Evolutionary conservation across 2,797 vertebrate species (phyloP).

Genomic region (Sebastes vulpes): DNA sequence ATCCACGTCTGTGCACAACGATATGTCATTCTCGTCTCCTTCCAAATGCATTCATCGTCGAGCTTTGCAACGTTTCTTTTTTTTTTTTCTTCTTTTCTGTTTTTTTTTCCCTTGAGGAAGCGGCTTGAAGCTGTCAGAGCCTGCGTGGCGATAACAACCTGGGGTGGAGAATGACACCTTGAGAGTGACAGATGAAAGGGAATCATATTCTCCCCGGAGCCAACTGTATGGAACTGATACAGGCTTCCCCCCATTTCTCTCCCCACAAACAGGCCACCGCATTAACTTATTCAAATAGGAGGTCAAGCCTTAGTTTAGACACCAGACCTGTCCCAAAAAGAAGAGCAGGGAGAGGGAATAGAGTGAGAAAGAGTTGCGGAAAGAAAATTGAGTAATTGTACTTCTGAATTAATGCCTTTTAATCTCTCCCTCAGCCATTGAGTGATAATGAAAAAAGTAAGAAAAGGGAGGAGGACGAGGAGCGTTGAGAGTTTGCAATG

Average conservation of each 20-base stretch:
- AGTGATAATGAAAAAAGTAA: slow-evolving; percentile 68
- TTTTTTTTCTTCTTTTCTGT: background rate
- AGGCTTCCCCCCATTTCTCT: slow-evolving; percentile 80
- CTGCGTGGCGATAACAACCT: slow-evolving; percentile 89
- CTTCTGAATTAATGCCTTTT: slow-evolving; percentile 91
- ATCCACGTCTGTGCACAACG: slow-evolving; percentile 70
- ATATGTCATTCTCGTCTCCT: slow-evolving; percentile 77
- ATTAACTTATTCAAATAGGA: slow-evolving; percentile 95
- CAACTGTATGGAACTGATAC: slow-evolving; percentile 92
- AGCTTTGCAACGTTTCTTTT: slow-evolving; percentile 69
- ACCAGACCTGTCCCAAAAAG: slow-evolving; percentile 86
- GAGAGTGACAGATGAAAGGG: slow-evolving; percentile 92
- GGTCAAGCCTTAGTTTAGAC: slow-evolving; percentile 88
- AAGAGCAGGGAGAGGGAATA: slow-evolving; percentile 68
- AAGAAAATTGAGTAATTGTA: slow-evolving; percentile 87
- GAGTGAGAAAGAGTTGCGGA: slow-evolving; percentile 25
- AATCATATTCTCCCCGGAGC: slow-evolving; percentile 89
- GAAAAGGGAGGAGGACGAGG: slow-evolving; percentile 24
- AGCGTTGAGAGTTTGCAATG: slow-evolving; percentile 29
- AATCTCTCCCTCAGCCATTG: slow-evolving; percentile 77
- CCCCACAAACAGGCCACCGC: slow-evolving; percentile 85
- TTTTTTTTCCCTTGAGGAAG: slow-evolving; percentile 74
- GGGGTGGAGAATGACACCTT: slow-evolving; percentile 92
- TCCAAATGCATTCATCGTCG: slow-evolving; percentile 67
- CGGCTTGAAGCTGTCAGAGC: slow-evolving; percentile 90